Evolutionary conservation across 2,888 invertebrate species (phyloP).

Genomic region (Falcaria lacertinaria): DNA sequence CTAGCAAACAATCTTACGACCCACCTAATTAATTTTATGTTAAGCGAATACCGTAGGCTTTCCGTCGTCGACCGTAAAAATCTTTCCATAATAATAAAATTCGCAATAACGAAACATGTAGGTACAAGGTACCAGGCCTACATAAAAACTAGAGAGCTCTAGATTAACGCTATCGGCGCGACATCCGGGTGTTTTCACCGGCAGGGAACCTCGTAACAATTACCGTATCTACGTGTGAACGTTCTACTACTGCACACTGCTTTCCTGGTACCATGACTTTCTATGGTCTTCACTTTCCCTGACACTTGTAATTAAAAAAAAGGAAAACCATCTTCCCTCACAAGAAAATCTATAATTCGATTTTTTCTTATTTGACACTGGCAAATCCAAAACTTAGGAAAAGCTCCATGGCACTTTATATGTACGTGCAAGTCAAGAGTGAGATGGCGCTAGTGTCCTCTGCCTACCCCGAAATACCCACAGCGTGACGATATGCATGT

Average conservation of each 20-base stretch:
- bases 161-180: conserved; percentile 55
- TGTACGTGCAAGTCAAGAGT: too few relatives aligned
- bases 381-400: too few relatives aligned
- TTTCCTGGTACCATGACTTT: conserved; percentile 58
- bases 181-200: conserved; percentile 71
- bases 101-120: conserved; percentile 15
- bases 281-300: conserved; percentile 34
- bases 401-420: too few relatives aligned
- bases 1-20: too few relatives aligned
- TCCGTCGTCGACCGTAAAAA: not conserved
- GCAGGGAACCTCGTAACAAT: conserved; percentile 50
- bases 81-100: conserved; percentile 12
- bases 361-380: too few relatives aligned
- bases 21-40: too few relatives aligned
- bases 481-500: too few relatives aligned
- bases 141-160: conserved; percentile 41
- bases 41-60: too few relatives aligned
- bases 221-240: conserved; percentile 57
- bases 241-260: conserved; percentile 43
- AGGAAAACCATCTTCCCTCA: not conserved
- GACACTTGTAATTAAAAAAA: conserved; percentile 2
- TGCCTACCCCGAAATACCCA: too few relatives aligned
- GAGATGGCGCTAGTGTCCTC: too few relatives aligned
- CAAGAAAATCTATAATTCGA: too few relatives aligned
- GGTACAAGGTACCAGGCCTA: conserved; percentile 28